Conservation (phyloP, 2,113 vertebrate genomes). For the Rhegmatorhina hoffmannsi region DNA sequence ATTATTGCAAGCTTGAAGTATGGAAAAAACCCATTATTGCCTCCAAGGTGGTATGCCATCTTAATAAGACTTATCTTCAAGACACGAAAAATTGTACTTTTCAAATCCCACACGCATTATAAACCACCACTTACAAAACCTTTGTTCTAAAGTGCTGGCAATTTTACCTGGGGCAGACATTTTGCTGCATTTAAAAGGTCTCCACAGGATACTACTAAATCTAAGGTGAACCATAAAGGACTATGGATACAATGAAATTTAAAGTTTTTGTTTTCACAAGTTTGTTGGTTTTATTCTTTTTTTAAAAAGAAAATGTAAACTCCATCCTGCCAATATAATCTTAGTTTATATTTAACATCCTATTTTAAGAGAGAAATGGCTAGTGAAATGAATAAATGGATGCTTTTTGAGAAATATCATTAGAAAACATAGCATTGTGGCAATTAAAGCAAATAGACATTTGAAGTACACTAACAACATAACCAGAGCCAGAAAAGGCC, state of each 20-base stretch:
- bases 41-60: conserved; percentile 68
- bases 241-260: conserved; percentile 68
- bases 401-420: neutral
- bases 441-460: conserved; percentile 26
- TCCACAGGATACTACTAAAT: conserved; percentile 68
- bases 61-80: conserved; percentile 76
- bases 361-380: conserved; percentile 13
- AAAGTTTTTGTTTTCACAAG: conserved; percentile 70
- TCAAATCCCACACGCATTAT: conserved; percentile 74
- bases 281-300: conserved; percentile 40
- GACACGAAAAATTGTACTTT: conserved; percentile 76
- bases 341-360: neutral
- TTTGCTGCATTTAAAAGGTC: conserved; percentile 75
- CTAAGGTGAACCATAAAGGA: conserved; percentile 63
- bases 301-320: neutral
- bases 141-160: conserved; percentile 75
- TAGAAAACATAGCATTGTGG: neutral
- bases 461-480: conserved; percentile 47
- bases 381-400: neutral
- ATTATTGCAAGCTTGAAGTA: conserved; percentile 63
- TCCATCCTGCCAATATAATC: conserved; percentile 3
- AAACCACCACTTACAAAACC: conserved; percentile 74
- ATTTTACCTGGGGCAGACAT: conserved; percentile 74
- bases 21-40: conserved; percentile 67
- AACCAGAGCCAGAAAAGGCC: conserved; percentile 49